Evolutionary conservation across 2,797 vertebrate genomes (phyloP), one percentile per base, ranked within the genome.

Genomic region (Phalanger gymnotis): DNA sequence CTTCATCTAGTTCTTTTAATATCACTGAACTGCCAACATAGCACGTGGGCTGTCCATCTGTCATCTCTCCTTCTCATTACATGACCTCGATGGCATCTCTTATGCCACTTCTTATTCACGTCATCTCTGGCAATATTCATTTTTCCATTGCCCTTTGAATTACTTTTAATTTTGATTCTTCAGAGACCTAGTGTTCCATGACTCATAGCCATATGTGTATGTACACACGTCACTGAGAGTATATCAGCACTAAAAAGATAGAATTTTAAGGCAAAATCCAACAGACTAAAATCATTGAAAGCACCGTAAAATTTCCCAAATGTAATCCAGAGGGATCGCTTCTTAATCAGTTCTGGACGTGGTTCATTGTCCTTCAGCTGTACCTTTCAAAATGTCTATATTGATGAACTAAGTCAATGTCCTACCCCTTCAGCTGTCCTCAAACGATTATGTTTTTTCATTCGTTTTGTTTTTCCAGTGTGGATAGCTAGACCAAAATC

Each of bases 1-100:
- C 19, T 87, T 25, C 3, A 7, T 87, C 40, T 87, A 87, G 73
- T 47, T 87, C 73, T 87, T 87, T 87, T 87, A 87, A 87, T 47
- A 87, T 87, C 73, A 87, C 73, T 87, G 73, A 47, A 87, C 73
- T 87, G 73, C 73, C 73, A 87, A 87, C 73, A 87, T 87, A 87
- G 40, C 73, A 87, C 40, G 40, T 87, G 73, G 73, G 40, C 66
- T 73, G 66, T 73, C 66, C 73, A 87, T 87, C 73, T 87, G 73
- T 87, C 73, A 87, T 87, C 7, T 87, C 22, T 87, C 40, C 1
- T 87, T 47, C 66, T 73, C 66, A 87, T 47, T 47, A 87, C 73
- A 87, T 87, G 73, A 87, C 73, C 73, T 87, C 22, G 6, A 47
- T 87, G 73, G 40, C 73, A 47, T 87, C 40, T 47, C 73, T 87